Evolutionary conservation across 2,797 vertebrate genomes (phyloP).

Genomic region (Anguilla obscura): DNA sequence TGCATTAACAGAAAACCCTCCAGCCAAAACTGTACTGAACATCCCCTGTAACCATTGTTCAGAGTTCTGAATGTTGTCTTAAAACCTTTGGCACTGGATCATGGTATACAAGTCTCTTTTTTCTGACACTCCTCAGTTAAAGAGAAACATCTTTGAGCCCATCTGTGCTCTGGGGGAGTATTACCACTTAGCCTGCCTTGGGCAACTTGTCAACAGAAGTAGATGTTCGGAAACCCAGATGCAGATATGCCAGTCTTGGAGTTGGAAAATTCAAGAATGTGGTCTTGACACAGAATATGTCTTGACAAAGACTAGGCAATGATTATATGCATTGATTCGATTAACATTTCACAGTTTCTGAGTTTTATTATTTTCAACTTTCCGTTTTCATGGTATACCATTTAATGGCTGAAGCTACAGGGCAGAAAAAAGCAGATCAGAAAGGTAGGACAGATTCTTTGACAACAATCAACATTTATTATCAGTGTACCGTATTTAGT

Average conservation of each 20-base stretch:
- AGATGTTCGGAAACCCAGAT: background rate
- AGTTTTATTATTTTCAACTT: background rate
- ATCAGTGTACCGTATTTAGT: conserved; percentile 13
- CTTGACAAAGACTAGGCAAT: background rate
- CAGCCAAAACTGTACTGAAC: background rate
- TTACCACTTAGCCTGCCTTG: conserved; percentile 10
- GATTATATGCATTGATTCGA: conserved; percentile 3
- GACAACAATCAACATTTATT: background rate
- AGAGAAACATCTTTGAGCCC: background rate
- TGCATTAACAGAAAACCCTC: background rate
- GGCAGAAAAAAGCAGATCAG: background rate
- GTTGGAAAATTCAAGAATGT: background rate
- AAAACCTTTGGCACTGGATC: conserved; percentile 5
- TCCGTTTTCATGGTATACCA: background rate
- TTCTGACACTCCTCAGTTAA: conserved; percentile 17
- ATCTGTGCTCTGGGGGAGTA: background rate
- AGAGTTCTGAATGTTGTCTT: background rate
- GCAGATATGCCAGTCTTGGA: background rate
- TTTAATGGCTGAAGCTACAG: background rate
- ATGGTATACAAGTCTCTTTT: background rate
- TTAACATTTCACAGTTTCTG: background rate
- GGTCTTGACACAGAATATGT: background rate
- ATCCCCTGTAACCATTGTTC: background rate
- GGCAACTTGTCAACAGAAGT: conserved; percentile 29
- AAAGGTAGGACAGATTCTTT: background rate